Evolutionary conservation across 2,113 vertebrate species (phyloP).

Genomic region (Oryzias curvinotus): DNA sequence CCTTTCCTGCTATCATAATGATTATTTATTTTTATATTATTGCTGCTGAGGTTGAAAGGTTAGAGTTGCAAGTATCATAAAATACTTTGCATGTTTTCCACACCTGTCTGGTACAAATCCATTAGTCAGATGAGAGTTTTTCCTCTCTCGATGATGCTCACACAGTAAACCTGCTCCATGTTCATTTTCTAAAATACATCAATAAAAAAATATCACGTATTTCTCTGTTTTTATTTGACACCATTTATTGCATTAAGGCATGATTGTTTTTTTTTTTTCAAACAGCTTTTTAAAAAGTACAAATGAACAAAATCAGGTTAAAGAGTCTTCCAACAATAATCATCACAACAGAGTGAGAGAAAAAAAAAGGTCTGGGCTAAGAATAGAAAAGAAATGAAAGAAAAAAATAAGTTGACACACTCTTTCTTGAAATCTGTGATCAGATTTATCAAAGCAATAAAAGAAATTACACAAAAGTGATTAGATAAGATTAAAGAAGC

Average conservation of each 20-base stretch:
- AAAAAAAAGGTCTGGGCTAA: slow-evolving; percentile 47
- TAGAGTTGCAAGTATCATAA: too few species aligned
- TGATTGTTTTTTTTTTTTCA: slow-evolving; percentile 71
- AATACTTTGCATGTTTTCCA: too few species aligned
- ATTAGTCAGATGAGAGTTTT: too few species aligned
- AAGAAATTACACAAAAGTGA: slow-evolving; percentile 36
- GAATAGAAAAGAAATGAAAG: too few species aligned
- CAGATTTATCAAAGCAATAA: slow-evolving; percentile 30
- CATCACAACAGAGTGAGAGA: slow-evolving; percentile 57
- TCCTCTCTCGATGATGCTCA: too few species aligned
- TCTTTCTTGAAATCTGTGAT: slow-evolving; percentile 17
- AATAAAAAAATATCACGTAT: slow-evolving; percentile 9
- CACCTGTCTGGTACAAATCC: too few species aligned
- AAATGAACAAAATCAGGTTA: slow-evolving; percentile 63
- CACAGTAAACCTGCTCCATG: too few species aligned
- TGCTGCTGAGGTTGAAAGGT: too few species aligned
- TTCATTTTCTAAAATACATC: too few species aligned
- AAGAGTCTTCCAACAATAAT: slow-evolving; percentile 53
- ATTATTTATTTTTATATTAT: too few species aligned
- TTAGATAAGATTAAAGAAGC: slow-evolving; percentile 34
- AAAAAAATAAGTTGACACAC: slow-evolving; percentile 8
- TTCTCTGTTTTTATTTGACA: slow-evolving; percentile 60
- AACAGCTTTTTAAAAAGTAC: slow-evolving; percentile 71
- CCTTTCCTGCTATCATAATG: too few species aligned
- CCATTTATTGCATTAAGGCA: slow-evolving; percentile 76